These are phyloP conservation scores for Andrena trimmerana DNA, from an alignment of 2,888 invertebrate genomes.

Conservation along the genomic window DNA sequence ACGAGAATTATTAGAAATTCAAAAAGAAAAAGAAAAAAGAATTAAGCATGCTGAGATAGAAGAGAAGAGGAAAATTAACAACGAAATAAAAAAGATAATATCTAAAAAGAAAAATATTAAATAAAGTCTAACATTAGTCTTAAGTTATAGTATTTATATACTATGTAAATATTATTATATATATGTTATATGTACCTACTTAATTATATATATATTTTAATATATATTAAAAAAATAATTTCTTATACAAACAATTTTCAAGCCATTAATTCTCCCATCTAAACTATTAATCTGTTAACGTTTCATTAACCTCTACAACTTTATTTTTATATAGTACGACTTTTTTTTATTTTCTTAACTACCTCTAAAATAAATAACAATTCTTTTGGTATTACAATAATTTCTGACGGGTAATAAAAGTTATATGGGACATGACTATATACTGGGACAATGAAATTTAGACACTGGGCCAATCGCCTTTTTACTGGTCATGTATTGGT, in stretches of 20 bases:
- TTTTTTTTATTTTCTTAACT: neutral
- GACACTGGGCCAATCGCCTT: neutral
- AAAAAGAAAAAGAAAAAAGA: neutral
- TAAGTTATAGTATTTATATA: neutral
- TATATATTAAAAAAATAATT: slow-evolving; percentile 4
- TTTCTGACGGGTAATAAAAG: neutral
- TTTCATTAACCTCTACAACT: too few species aligned
- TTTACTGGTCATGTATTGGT: neutral
- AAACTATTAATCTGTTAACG: too few species aligned
- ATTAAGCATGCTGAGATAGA: neutral
- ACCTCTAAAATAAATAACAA: neutral
- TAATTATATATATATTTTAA: too few species aligned
- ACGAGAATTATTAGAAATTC: neutral
- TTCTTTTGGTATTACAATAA: neutral
- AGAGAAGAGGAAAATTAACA: neutral
- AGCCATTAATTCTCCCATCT: too few species aligned
- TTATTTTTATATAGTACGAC: neutral
- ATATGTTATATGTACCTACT: neutral
- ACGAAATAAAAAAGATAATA: neutral
- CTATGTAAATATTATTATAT: neutral
- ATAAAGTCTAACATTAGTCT: neutral
- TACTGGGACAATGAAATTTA: neutral
- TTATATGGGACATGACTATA: neutral
- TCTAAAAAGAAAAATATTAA: neutral
- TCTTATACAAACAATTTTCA: neutral